Conservation (phyloP, 35 echinoderm and acorn worm species). For the Ptychodera flava region DNA sequence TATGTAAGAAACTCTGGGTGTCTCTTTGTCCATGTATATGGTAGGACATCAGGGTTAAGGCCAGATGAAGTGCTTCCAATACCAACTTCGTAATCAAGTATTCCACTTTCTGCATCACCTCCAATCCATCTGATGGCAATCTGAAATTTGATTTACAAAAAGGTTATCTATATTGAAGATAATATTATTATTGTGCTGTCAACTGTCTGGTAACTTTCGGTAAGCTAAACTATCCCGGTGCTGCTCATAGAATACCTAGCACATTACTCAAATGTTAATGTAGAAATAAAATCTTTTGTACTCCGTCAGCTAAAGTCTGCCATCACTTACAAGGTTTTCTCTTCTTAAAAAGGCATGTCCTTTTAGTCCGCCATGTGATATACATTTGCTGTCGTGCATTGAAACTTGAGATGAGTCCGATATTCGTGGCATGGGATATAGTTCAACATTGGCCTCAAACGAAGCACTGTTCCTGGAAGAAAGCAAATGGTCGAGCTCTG, state of each 20-base stretch:
- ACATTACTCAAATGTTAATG: background rate
- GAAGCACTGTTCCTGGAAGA: no score
- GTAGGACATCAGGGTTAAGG: constrained; percentile 13
- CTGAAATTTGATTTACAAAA: constrained; percentile 17
- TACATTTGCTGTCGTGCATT: no score
- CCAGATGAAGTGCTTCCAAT: no score
- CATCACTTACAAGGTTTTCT: no score
- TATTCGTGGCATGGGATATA: no score
- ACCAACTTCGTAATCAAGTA: constrained; percentile 12
- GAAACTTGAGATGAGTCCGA: no score
- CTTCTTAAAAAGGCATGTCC: no score
- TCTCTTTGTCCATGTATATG: constrained; percentile 21
- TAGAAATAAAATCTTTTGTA: background rate
- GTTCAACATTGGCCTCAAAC: no score
- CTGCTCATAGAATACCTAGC: background rate
- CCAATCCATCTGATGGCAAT: constrained; percentile 16
- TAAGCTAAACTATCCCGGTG: background rate
- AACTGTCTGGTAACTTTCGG: background rate
- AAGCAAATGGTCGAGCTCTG: no score
- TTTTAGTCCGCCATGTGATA: no score
- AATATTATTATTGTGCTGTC: background rate
- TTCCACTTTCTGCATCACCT: constrained; percentile 10
- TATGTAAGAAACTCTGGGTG: constrained; percentile 27
- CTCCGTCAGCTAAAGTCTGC: background rate
- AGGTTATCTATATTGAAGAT: no score